Conservation (phyloP, 2,888 invertebrate genomes). For the Epicampocera succincta region DNA sequence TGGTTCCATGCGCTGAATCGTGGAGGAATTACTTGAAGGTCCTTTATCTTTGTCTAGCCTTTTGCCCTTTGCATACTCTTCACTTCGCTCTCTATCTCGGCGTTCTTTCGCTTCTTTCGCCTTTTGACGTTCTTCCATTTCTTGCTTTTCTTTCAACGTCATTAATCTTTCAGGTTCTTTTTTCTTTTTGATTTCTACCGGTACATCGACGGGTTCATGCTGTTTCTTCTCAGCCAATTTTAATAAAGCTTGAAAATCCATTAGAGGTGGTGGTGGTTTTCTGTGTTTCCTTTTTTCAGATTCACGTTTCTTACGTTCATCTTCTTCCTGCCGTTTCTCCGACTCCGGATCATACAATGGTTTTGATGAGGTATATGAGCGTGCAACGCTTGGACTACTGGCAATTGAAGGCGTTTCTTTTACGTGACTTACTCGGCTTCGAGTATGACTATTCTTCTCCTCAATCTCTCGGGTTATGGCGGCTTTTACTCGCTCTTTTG, state of each 20-base stretch:
- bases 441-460: slow-evolving; percentile 85
- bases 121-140: slow-evolving; percentile 88
- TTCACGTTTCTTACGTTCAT: slow-evolving; percentile 77
- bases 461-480: slow-evolving; percentile 87
- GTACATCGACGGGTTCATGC: slow-evolving; percentile 87
- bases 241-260: slow-evolving; percentile 90
- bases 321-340: slow-evolving; percentile 76
- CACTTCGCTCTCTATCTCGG: slow-evolving; percentile 79
- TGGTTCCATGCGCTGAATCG: slow-evolving; percentile 74
- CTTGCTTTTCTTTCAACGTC: slow-evolving; percentile 90
- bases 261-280: slow-evolving; percentile 86
- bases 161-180: slow-evolving; percentile 87
- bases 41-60: slow-evolving; percentile 38
- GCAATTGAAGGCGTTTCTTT: slow-evolving; percentile 52
- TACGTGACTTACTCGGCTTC: slow-evolving; percentile 69
- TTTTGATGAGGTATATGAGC: slow-evolving; percentile 75
- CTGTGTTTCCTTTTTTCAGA: slow-evolving; percentile 83
- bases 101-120: slow-evolving; percentile 83
- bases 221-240: slow-evolving; percentile 93
- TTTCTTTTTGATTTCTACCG: slow-evolving; percentile 81
- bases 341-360: slow-evolving; percentile 78
- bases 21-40: slow-evolving; percentile 37
- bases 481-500: slow-evolving; percentile 89
- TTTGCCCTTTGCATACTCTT: slow-evolving; percentile 71
- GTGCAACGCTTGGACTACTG: slow-evolving; percentile 70